Conservation (phyloP, 2,797 vertebrate species). For the Sarcoramphus papa region DNA sequence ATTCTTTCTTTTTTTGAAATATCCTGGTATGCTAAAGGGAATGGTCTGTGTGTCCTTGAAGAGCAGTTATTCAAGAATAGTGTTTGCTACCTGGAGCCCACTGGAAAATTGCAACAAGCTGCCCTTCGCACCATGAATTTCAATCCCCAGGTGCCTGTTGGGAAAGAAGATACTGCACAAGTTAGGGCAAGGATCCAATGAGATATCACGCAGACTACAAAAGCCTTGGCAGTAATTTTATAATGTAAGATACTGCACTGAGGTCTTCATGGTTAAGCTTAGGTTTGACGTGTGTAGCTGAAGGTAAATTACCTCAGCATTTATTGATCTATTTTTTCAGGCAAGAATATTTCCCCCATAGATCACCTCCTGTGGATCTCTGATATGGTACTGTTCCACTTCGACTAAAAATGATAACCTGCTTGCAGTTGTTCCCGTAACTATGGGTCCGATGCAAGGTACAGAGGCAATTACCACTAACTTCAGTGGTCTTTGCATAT, state of each 20-base stretch:
- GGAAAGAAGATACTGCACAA: background rate
- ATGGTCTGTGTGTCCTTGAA: background rate
- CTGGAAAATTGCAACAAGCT: background rate
- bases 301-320: background rate
- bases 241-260: background rate
- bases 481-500: background rate
- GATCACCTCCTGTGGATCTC: background rate
- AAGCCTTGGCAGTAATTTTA: background rate
- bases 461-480: background rate
- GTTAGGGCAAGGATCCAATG: background rate
- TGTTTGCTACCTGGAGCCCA: background rate
- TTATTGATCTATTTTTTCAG: background rate
- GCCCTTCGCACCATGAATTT: background rate
- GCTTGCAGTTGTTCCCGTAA: background rate
- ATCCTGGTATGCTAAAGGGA: background rate
- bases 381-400: background rate
- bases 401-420: background rate
- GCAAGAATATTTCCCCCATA: background rate
- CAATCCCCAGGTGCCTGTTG: background rate
- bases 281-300: background rate
- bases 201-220: background rate
- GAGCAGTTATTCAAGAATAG: background rate
- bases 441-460: background rate
- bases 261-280: background rate
- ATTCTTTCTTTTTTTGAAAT: background rate